Evolutionary conservation across 2,797 vertebrate species (phyloP).

Genomic region (Liasis olivaceus): DNA sequence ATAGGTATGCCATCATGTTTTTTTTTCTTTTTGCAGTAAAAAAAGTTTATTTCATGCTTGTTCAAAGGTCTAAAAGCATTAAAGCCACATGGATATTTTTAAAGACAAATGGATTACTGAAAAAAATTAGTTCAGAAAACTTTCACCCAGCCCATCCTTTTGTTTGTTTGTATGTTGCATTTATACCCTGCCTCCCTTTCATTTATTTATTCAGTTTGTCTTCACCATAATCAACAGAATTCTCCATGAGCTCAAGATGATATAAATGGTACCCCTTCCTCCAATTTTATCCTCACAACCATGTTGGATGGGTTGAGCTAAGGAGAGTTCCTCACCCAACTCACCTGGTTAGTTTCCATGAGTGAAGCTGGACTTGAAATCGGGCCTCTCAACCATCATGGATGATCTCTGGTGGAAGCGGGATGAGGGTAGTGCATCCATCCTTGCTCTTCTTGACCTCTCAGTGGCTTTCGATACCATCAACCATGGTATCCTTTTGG

Average conservation of each 20-base stretch:
- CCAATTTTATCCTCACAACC: not conserved
- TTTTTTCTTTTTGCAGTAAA: not conserved
- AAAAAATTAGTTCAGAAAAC: too few species aligned
- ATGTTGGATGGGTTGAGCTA: not conserved
- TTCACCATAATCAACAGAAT: not conserved
- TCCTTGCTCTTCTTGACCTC: too few species aligned
- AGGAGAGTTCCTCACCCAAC: not conserved
- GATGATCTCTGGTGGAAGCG: too few species aligned
- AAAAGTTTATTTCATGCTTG: not conserved
- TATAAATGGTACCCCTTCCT: not conserved
- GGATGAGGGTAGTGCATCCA: too few species aligned
- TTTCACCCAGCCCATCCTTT: too few species aligned
- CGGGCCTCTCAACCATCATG: not conserved
- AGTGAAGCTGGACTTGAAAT: not conserved
- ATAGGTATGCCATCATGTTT: not conserved
- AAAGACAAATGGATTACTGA: not conserved
- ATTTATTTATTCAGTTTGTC: not conserved
- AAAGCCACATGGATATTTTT: not conserved
- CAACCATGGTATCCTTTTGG: too few species aligned
- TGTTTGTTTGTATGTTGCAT: not conserved
- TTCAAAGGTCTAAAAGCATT: not conserved
- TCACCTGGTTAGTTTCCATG: not conserved
- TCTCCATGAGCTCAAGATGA: not conserved
- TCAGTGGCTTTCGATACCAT: too few species aligned
- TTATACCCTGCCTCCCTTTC: not conserved